Base-by-base conservation (phyloP, 2,888 invertebrate species). In the Oxyscelio sp. region DNA sequence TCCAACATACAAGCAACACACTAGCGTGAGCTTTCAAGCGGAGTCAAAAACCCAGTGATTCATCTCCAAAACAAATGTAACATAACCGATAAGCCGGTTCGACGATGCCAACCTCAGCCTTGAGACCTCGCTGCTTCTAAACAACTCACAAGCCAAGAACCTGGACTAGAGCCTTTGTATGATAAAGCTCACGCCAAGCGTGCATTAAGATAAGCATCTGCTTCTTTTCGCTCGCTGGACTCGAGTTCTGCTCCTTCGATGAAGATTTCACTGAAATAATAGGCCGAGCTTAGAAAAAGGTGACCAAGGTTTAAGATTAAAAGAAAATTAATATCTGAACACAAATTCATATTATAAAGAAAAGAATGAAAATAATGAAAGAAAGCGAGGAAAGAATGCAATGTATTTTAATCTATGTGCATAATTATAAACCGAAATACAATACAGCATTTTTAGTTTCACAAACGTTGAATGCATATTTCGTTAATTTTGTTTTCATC, bases 141-240 rank as follows among this genome's bases (percentile, higher is more conserved):
- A 77, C 79, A 34, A 34, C 34, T 34, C 6, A 11, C 34, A 63
- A 84, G 63, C 78, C 80, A 56, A 81, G 74, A 66, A 27, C 54
- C 75, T 50, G 56, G 54, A 71, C 56, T 77, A 83, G 52, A 66
- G n/a, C 59, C 52, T 22, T 24, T 31, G 66, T 0, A 48, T 85
- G 92, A 92, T 92, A 92, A 91, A 88, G 74, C 82, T 89, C 92
- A 92, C 92, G 92, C 91, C 85, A 92, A 89, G 85, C 56, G 54
- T 81, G 83, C 91, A 90, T 92, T 92, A 90, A 91, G 91, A 91
- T 91, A 85, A 78, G 40, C 79, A 91, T 91, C 88, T 66, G 34
- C 68, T 66, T 77, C 79, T 56, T 79, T 78, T 78, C 31, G 40
- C 52, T 80, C 70, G 71, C 63, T 78, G 78, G 38, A 66, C 80